Evolutionary conservation across 2,797 vertebrate species (phyloP).

Genomic region (Oreochromis mossambicus): DNA sequence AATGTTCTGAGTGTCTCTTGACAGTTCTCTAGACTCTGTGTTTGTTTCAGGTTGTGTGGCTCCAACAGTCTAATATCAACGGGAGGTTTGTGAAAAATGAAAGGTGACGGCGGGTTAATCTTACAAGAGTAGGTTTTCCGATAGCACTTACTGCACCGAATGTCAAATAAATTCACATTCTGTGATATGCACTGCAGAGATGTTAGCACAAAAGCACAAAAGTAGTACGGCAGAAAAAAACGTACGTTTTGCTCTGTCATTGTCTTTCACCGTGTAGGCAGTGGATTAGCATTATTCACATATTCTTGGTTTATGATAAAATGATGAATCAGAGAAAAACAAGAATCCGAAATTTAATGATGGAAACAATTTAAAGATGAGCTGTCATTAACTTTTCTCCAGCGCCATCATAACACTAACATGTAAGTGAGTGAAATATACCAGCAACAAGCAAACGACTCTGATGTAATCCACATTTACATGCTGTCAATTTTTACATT

Average conservation of each 20-base stretch:
- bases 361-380: neutral
- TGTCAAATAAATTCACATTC: neutral
- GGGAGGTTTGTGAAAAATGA: neutral
- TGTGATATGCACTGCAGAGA: neutral
- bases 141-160: neutral
- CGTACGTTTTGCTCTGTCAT: rapidly evolving
- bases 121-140: neutral
- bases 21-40: neutral
- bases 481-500: neutral
- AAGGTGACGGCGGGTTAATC: neutral
- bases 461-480: neutral
- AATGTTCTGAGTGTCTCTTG: neutral
- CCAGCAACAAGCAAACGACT: neutral
- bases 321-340: neutral
- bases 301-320: neutral
- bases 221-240: rapidly evolving
- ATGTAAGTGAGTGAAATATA: neutral
- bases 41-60: neutral
- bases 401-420: neutral
- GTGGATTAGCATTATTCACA: neutral
- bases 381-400: neutral
- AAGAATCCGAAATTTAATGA: neutral
- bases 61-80: neutral
- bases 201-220: neutral
- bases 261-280: neutral